Percentiles rank a stretch among this genome's conserved stretches.
Conservation (phyloP, 2,113 vertebrate species). For the Platysternon megacephalum region DNA sequence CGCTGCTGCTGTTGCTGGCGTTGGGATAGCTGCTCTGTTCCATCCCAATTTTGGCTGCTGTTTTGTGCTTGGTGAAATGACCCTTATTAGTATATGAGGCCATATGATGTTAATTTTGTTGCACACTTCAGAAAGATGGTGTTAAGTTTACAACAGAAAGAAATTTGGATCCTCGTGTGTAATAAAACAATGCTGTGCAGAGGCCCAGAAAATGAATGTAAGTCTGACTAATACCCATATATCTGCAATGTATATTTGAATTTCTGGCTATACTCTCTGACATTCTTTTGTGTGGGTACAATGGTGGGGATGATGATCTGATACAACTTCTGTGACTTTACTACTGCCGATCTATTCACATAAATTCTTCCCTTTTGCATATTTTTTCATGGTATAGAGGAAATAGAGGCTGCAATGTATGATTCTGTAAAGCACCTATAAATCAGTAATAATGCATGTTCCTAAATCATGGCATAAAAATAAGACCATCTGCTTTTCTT, state of each 20-base stretch:
- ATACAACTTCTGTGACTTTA: background rate
- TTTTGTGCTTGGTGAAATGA: fast-evolving
- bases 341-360: background rate
- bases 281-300: background rate
- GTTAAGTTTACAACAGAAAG: background rate
- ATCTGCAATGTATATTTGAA: fast-evolving
- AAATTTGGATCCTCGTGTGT: background rate
- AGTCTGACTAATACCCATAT: background rate
- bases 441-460: background rate
- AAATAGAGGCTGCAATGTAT: background rate
- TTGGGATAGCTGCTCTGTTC: background rate
- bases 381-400: background rate
- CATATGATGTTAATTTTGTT: background rate
- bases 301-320: background rate
- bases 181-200: background rate
- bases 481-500: background rate
- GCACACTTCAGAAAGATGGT: background rate
- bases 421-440: background rate
- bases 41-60: background rate
- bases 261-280: background rate
- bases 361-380: background rate
- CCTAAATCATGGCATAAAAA: background rate
- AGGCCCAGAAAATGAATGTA: background rate
- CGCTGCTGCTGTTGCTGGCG: background rate
- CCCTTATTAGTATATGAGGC: background rate